A percentile compares a stretch with the other conserved stretches of the same genome.
Evolutionary conservation across 2,888 invertebrate genomes (phyloP).

Genomic region (Fragum fragum): DNA sequence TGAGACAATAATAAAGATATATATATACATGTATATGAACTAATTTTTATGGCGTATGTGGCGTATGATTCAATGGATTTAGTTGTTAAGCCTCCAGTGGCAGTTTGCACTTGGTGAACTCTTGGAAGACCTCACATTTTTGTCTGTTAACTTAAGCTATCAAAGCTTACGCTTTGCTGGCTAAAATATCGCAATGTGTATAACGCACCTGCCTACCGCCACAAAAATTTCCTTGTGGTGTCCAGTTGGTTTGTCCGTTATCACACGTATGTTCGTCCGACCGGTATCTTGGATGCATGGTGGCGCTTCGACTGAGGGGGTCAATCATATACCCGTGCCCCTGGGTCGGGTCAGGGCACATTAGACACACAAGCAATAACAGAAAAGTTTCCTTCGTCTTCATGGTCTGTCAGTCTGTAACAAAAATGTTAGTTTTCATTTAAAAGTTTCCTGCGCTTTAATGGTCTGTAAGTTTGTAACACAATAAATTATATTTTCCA

Average conservation of each 20-base stretch:
- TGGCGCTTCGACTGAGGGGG: slow-evolving; percentile 15
- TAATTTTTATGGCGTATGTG: too few species aligned
- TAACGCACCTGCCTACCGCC: not conserved
- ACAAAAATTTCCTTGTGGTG: slow-evolving; percentile 16
- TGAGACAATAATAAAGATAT: too few species aligned
- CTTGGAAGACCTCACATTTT: too few species aligned
- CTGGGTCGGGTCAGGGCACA: not conserved
- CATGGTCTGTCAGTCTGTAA: not conserved
- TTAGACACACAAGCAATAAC: not conserved
- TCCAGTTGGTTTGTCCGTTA: slow-evolving; percentile 1
- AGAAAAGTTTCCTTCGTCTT: not conserved
- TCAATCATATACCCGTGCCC: slow-evolving; percentile 15
- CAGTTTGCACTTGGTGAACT: too few species aligned
- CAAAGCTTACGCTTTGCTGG: too few species aligned
- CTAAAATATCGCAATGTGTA: too few species aligned
- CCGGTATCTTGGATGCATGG: not conserved
- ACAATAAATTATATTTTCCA: not conserved
- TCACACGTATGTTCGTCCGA: not conserved
- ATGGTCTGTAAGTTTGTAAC: too few species aligned
- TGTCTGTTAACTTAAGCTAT: too few species aligned
- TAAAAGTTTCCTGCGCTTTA: not conserved
- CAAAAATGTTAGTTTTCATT: not conserved
- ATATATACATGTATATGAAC: too few species aligned
- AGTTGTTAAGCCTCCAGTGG: too few species aligned
- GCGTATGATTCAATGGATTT: too few species aligned